These are phyloP conservation scores for Eulacestoma nigropectus DNA, from an alignment of 2,113 vertebrate species.

Conservation along the genomic window DNA sequence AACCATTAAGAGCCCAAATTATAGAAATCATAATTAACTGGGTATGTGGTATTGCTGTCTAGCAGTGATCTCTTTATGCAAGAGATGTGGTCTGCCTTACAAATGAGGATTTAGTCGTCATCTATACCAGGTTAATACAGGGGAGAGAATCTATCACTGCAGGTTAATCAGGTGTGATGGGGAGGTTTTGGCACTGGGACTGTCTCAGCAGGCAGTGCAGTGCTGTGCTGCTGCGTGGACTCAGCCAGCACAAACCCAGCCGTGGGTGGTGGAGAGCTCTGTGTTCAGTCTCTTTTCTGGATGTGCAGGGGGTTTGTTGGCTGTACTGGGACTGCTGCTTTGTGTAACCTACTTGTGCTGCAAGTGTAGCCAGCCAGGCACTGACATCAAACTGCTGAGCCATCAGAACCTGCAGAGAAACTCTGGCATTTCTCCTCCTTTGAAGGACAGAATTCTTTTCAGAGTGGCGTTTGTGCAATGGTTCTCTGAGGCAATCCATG, in stretches of 20 bases:
- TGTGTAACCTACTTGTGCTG: not conserved
- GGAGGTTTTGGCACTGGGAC: not conserved
- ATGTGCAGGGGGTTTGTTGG: not conserved
- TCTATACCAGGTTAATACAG: not conserved
- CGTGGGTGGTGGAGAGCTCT: not conserved
- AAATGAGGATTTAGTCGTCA: not conserved
- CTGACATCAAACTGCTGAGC: not conserved
- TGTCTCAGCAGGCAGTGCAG: not conserved
- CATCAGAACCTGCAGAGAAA: not conserved
- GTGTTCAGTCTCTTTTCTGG: not conserved
- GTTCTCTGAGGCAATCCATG: not conserved
- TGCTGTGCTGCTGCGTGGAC: not conserved
- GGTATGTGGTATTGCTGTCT: conserved; percentile 6
- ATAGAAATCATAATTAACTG: conserved; percentile 43
- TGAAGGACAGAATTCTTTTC: not conserved
- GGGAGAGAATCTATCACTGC: not conserved
- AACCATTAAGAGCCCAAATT: conserved; percentile 56
- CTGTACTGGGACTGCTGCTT: not conserved
- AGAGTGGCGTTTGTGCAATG: not conserved
- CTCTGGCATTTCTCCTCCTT: not conserved
- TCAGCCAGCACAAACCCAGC: not conserved
- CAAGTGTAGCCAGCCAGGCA: not conserved
- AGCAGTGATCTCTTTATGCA: not conserved
- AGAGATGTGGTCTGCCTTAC: not conserved
- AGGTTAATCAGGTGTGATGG: not conserved